Conservation (phyloP, 2,797 vertebrate species). For the Cetoscarus ocellatus region DNA sequence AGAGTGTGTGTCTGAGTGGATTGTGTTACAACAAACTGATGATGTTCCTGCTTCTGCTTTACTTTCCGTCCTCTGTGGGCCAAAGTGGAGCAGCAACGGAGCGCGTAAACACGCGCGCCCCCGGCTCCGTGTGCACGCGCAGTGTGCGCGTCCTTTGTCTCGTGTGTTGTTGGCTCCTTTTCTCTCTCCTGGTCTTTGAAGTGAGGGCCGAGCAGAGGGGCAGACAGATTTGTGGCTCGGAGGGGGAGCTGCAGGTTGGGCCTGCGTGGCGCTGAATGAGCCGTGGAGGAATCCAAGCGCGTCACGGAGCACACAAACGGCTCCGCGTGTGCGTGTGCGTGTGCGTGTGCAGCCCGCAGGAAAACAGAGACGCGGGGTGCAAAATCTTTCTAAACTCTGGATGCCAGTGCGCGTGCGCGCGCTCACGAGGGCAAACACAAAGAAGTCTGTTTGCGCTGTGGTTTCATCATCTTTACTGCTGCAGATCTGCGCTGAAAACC, state of each 20-base stretch:
- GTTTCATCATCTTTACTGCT: conserved; percentile 45
- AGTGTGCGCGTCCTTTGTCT: conserved; percentile 26
- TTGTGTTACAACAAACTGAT: conserved; percentile 32
- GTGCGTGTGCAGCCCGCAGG: conserved; percentile 9
- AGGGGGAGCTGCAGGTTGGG: conserved; percentile 24
- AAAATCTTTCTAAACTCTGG: conserved; percentile 11
- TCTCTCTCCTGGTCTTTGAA: conserved; percentile 62
- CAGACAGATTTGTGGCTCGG: conserved; percentile 63
- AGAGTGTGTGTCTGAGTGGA: background rate
- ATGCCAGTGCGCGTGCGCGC: background rate
- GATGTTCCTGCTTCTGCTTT: conserved; percentile 13
- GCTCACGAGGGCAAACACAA: background rate
- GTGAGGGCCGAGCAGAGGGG: conserved; percentile 34
- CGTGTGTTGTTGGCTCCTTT: conserved; percentile 26
- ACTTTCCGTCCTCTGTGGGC: conserved; percentile 11
- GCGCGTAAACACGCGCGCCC: background rate
- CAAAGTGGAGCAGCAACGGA: conserved; percentile 1
- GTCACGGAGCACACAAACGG: conserved; percentile 12
- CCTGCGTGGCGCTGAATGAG: conserved; percentile 56
- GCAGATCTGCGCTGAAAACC: conserved; percentile 22
- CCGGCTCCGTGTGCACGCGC: conserved; percentile 9
- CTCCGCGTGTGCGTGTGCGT: background rate
- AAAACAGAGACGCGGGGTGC: conserved; percentile 21
- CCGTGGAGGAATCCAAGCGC: conserved; percentile 41
- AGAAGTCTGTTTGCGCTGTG: conserved; percentile 25